phyloP scores from a whole-genome alignment of 1,140 invertebrate genomes.

The Drosophila pachea region DNA sequence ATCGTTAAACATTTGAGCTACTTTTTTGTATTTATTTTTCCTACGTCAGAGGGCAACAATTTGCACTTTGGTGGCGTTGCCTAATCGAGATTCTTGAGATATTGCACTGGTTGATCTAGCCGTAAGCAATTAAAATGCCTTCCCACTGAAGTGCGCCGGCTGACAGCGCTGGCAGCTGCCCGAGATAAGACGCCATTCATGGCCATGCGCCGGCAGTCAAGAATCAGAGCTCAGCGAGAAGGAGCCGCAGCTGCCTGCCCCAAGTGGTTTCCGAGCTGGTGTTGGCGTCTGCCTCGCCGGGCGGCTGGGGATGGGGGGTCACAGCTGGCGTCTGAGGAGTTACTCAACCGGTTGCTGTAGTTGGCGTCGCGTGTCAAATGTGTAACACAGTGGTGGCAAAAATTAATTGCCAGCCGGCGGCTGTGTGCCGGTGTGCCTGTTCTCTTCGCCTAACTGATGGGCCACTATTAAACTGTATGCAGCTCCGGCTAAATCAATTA shows the following conservation, averaged over 20 bases:
- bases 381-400: conserved; percentile 59
- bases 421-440: conserved; percentile 16
- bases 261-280: not conserved
- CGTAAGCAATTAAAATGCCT: conserved; percentile 62
- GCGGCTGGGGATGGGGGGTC: conserved; percentile 15
- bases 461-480: conserved; percentile 65
- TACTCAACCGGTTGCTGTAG: conserved; percentile 48
- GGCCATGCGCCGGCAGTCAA: conserved; percentile 51
- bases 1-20: no score
- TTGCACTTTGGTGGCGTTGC: not conserved
- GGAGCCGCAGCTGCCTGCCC: conserved; percentile 20
- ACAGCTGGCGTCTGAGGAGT: conserved; percentile 34
- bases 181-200: conserved; percentile 72
- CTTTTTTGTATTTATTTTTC: no score
- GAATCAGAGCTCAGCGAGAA: conserved; percentile 35
- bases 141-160: conserved; percentile 36
- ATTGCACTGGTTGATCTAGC: conserved; percentile 44
- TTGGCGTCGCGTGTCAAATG: conserved; percentile 40
- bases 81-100: conserved; percentile 60
- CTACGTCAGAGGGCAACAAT: no score
- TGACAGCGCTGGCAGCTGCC: conserved; percentile 25
- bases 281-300: conserved; percentile 59
- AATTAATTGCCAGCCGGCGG: conserved; percentile 45
- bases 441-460: conserved; percentile 53
- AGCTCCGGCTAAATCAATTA: conserved; percentile 72